phyloP scores from a whole-genome alignment of 2,113 vertebrate genomes.

The Tachuris rubrigastra region DNA sequence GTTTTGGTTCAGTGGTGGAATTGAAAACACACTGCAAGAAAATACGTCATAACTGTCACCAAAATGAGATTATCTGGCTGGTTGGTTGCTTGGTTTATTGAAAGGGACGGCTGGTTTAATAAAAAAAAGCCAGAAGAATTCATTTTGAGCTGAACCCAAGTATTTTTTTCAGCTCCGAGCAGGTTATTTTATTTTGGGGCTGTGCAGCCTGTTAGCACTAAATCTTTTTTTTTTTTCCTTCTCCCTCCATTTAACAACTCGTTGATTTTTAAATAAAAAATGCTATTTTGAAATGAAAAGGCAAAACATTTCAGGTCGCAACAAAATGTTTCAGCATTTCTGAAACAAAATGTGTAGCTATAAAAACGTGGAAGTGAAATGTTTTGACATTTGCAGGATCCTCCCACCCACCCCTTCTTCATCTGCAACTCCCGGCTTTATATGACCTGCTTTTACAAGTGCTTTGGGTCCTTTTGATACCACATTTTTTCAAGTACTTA shows the following conservation, averaged over 20 bases:
- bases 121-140: conserved; percentile 1
- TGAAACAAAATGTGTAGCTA: conserved; percentile 40
- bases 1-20: neutral
- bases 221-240: neutral
- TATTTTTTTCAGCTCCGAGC: neutral
- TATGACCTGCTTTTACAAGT: neutral
- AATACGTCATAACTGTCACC: neutral
- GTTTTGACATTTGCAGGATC: conserved; percentile 49
- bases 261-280: conserved; percentile 38
- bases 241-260: neutral
- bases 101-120: conserved; percentile 32
- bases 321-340: conserved; percentile 44
- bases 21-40: neutral
- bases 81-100: neutral
- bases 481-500: neutral
- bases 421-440: neutral
- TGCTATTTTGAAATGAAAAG: conserved; percentile 42
- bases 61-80: conserved; percentile 4
- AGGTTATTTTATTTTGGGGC: neutral
- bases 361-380: conserved; percentile 29
- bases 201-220: neutral
- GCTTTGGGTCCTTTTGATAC: neutral
- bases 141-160: conserved; percentile 1
- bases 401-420: conserved; percentile 39
- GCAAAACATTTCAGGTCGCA: conserved; percentile 51